Percentiles rank a stretch among this genome's conserved stretches.
Evolutionary conservation across 1,140 invertebrate species (phyloP).

Genomic region (Drosophila orena): DNA sequence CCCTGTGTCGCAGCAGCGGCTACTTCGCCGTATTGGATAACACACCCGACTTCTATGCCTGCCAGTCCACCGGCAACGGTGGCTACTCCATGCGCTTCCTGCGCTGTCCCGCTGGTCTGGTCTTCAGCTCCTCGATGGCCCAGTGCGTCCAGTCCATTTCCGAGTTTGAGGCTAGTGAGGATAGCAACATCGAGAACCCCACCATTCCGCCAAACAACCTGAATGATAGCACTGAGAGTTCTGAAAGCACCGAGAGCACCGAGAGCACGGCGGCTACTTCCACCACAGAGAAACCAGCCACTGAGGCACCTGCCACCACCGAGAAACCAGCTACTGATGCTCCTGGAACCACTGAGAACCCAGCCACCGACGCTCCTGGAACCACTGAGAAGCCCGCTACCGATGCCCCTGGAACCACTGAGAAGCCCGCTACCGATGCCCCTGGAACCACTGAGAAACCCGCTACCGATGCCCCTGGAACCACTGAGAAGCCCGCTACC

Average conservation of each 20-base stretch:
- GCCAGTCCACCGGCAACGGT: constrained; percentile 33
- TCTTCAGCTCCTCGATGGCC: constrained; percentile 33
- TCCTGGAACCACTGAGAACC: background rate
- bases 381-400: background rate
- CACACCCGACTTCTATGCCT: constrained; percentile 43
- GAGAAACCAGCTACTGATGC: background rate
- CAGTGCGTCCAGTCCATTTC: constrained; percentile 23
- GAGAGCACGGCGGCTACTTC: background rate
- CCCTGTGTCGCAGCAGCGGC: constrained; percentile 39
- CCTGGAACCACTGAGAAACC: background rate
- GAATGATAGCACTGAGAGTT: constrained; percentile 9
- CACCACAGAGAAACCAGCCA: background rate
- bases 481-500: background rate
- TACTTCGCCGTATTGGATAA: constrained; percentile 49
- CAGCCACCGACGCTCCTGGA: background rate
- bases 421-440: background rate
- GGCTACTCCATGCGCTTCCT: constrained; percentile 36
- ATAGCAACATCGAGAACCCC: constrained; percentile 68
- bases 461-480: background rate
- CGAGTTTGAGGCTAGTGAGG: constrained; percentile 16
- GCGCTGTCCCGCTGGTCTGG: constrained; percentile 33
- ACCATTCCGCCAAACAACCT: constrained; percentile 53
- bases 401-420: background rate
- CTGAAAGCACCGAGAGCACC: background rate
- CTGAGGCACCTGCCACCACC: background rate